These are phyloP conservation scores for Salvelinus sp. DNA, from an alignment of 2,113 vertebrate genomes.

Conservation along the genomic window DNA sequence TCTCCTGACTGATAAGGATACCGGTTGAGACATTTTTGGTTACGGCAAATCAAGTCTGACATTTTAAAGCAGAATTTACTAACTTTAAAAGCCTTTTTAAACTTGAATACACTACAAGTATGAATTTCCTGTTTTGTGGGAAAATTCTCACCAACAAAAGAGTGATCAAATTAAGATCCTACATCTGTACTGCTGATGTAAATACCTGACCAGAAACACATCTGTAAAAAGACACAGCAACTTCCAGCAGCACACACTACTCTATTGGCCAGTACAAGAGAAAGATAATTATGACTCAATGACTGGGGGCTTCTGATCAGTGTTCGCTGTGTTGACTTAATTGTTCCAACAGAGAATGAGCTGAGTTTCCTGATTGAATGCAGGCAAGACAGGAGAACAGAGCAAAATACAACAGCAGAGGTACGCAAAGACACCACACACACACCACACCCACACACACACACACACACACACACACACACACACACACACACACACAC, in stretches of 20 bases:
- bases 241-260: background rate
- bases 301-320: background rate
- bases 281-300: background rate
- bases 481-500: no score
- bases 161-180: no score
- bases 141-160: no score
- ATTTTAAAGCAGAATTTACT: no score
- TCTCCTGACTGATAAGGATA: no score
- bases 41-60: no score
- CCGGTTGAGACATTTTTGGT: no score
- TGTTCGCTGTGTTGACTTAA: background rate
- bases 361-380: background rate
- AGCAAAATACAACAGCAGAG: background rate
- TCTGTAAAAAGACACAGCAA: background rate
- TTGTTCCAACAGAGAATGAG: background rate
- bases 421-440: background rate
- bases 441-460: no score
- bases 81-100: no score
- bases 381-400: background rate
- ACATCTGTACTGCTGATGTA: background rate
- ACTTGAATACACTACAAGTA: no score
- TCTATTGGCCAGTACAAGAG: background rate
- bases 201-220: constrained; percentile 4
- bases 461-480: no score
- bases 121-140: no score